Evolutionary conservation across 2,888 invertebrate species (phyloP), one percentile per base, ranked within the genome.

Genomic region (Scaptomyza caliginosa): DNA sequence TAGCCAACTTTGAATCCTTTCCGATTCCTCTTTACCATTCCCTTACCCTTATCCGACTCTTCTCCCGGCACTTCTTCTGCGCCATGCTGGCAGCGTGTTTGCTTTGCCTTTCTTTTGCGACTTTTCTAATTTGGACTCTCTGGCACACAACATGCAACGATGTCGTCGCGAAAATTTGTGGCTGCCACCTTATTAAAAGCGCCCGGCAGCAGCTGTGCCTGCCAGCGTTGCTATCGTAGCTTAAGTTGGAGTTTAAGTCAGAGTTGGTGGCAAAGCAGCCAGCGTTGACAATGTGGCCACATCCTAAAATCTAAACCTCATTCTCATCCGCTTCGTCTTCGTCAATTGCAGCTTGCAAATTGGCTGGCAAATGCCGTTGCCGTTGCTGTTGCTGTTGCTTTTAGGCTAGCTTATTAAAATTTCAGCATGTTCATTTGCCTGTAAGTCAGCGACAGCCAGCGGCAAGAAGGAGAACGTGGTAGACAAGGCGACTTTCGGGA

Each of bases 321-420:
- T 19, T 17, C 17, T 13, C 21, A 19, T 10, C 73, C 52, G 46
- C 60, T 65, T 56, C 77, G 80, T 62, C 73, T 76, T 75, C 64
- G 64, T 77, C 83, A 64, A 76, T 64, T 66, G 84, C 77, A 81
- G 67, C 34, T 74, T 86, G 82, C 81, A 81, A 81, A 81, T 81
- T 81, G 81, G 81, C 87, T 81, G 78, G 82, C 81, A 81, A 86
- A 81, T 84, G 87, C 55, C 77, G 77, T 75, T 75, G 87, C 69
- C 64, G 16, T 34, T 81, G 87, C 81, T 86, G 77, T 75, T 75
- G 87, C 69, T 65, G 16, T 34, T 81, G 87, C 81, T 86, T 86
- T 81, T 81, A 86, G 86, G 82, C 85, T 86, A 82, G 78, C 87
- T 84, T 81, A 86, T 81, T 86, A 81, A 86, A 86, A 81, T 81